phyloP scores from a whole-genome alignment of 1,140 invertebrate genomes.

The Drosophila pachea region DNA sequence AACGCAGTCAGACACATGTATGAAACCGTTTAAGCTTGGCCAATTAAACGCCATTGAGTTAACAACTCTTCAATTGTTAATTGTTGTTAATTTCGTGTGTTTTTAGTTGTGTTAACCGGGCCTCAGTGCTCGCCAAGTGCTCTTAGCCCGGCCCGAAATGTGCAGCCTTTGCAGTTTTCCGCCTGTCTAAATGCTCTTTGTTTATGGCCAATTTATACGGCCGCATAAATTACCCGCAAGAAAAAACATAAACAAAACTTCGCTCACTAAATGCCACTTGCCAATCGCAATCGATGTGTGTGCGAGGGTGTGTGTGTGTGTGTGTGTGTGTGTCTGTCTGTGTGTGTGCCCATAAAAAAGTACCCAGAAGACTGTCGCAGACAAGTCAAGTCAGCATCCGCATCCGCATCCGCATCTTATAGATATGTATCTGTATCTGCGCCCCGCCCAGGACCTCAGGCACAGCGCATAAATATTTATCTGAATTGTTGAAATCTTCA shows the following conservation, averaged over 20 bases:
- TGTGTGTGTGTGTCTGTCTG: not conserved
- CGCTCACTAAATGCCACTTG: conserved; percentile 72
- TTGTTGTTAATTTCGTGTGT: conserved; percentile 64
- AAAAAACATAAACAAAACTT: conserved; percentile 69
- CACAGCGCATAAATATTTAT: conserved; percentile 69
- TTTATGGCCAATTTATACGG: conserved; percentile 75
- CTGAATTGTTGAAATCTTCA: conserved; percentile 73
- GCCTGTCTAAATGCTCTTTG: conserved; percentile 38
- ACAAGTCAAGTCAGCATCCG: conserved; percentile 48
- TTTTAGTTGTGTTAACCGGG: conserved; percentile 70
- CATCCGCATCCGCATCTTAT: conserved; percentile 41
- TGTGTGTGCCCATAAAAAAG: conserved; percentile 64
- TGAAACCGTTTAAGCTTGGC: conserved; percentile 24
- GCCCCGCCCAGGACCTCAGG: conserved; percentile 9
- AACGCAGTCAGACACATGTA: conserved; percentile 6
- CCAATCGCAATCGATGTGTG: conserved; percentile 75
- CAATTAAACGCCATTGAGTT: conserved; percentile 62
- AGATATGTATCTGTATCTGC: conserved; percentile 24
- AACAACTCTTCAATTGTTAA: conserved; percentile 44
- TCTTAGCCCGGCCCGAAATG: conserved; percentile 5
- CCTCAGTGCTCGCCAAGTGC: conserved; percentile 19
- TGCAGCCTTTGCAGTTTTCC: conserved; percentile 63
- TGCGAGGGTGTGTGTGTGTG: conserved; percentile 8
- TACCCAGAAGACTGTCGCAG: conserved; percentile 47
- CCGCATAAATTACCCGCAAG: conserved; percentile 63